Evolutionary conservation across 2,113 vertebrate species (phyloP).

Genomic region (Thunnus thynnus): DNA sequence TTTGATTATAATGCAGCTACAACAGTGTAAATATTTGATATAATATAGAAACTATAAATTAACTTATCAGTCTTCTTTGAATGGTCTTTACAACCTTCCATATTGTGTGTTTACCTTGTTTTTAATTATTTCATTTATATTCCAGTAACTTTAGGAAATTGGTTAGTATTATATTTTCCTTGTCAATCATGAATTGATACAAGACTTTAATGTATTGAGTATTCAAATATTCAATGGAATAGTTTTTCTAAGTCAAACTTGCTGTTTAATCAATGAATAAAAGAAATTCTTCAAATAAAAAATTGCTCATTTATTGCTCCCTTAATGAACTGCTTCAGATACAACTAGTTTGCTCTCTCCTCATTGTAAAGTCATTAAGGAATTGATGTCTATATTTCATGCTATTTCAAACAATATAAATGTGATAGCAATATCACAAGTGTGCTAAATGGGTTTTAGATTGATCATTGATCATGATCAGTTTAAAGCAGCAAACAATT

Average conservation of each 20-base stretch:
- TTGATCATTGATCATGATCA: too few relatives aligned
- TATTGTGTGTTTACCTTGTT: not conserved
- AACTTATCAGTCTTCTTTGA: slow-evolving; percentile 48
- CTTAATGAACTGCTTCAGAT: not conserved
- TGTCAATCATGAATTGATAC: not conserved
- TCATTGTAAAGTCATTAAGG: not conserved
- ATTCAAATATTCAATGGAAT: not conserved
- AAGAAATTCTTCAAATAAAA: slow-evolving; percentile 3
- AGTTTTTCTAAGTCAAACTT: slow-evolving; percentile 21
- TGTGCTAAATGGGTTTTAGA: not conserved
- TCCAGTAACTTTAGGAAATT: not conserved
- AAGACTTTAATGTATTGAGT: slow-evolving; percentile 20
- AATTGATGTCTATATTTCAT: not conserved
- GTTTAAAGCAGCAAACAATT: too few relatives aligned
- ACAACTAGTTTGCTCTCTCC: too few relatives aligned
- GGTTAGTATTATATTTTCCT: slow-evolving; percentile 30
- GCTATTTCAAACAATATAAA: not conserved
- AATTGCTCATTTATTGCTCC: slow-evolving; percentile 1
- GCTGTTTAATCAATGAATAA: slow-evolving; percentile 36
- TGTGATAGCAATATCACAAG: not conserved
- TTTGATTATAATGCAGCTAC: slow-evolving; percentile 18
- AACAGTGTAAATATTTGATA: slow-evolving; percentile 69
- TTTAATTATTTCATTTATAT: slow-evolving; percentile 21
- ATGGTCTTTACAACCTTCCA: slow-evolving; percentile 18
- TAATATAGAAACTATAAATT: slow-evolving; percentile 44